A percentile compares a stretch with the other conserved stretches of the same genome.
Conservation (phyloP, 2,113 vertebrate genomes). For the Hucho hucho region DNA sequence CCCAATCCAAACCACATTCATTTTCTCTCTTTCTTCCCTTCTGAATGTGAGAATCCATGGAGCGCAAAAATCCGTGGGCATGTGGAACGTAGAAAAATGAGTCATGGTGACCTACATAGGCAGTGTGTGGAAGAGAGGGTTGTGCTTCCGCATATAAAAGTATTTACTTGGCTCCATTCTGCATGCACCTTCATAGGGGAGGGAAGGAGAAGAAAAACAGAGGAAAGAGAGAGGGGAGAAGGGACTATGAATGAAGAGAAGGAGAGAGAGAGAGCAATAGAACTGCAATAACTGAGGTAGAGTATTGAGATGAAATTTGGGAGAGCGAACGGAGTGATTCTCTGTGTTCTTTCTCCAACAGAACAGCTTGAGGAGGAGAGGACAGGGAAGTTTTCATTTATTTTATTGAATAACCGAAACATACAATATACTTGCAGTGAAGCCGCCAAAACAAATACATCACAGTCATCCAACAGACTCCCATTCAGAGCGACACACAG, state of each 20-base stretch:
- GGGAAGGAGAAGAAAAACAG: slow-evolving; percentile 40
- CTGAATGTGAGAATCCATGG: not conserved
- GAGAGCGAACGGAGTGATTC: not conserved
- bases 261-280: slow-evolving; percentile 42
- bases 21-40: not conserved
- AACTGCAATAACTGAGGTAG: slow-evolving; percentile 23
- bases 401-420: too few relatives aligned
- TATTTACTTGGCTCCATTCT: slow-evolving; percentile 69
- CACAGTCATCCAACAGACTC: too few relatives aligned
- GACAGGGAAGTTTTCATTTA: not conserved
- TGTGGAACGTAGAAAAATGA: slow-evolving; percentile 76
- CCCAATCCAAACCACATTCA: not conserved
- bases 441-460: too few relatives aligned
- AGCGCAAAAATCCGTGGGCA: slow-evolving; percentile 63
- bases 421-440: too few relatives aligned
- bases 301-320: not conserved
- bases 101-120: slow-evolving; percentile 80
- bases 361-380: not conserved
- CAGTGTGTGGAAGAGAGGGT: slow-evolving; percentile 51
- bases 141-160: slow-evolving; percentile 72
- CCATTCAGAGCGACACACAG: too few relatives aligned
- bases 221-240: not conserved
- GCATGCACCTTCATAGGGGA: slow-evolving; percentile 55
- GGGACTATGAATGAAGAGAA: slow-evolving; percentile 33
- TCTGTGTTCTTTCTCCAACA: not conserved